Conservation (phyloP, 2,797 vertebrate genomes). For the Sebastes melanostomus region DNA sequence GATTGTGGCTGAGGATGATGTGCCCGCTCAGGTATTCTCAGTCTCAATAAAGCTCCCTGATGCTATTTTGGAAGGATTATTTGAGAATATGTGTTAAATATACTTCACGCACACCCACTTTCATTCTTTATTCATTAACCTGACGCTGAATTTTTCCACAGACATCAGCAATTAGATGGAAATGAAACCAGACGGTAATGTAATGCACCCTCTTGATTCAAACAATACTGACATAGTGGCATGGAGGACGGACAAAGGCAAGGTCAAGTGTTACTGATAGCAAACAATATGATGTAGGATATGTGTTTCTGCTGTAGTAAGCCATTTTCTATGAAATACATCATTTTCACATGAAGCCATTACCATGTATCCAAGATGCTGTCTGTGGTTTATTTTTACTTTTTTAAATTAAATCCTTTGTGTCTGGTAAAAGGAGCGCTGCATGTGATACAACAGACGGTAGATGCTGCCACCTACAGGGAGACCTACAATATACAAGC, state of each 20-base stretch:
- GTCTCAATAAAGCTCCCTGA: conserved; percentile 67
- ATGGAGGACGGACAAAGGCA: conserved; percentile 39
- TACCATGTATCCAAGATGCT: neutral
- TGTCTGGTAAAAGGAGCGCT: neutral
- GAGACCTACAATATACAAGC: neutral
- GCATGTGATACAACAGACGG: conserved; percentile 7
- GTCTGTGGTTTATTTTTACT: neutral
- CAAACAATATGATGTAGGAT: neutral
- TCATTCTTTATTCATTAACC: conserved; percentile 75
- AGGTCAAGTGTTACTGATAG: conserved; percentile 55
- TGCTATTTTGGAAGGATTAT: conserved; percentile 80
- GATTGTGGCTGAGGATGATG: conserved; percentile 76
- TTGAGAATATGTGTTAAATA: conserved; percentile 76
- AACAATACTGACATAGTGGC: neutral
- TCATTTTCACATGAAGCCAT: neutral
- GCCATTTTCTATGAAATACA: conserved; percentile 1
- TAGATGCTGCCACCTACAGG: conserved; percentile 71
- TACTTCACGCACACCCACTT: conserved; percentile 56
- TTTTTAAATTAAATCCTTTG: neutral
- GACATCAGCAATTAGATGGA: conserved; percentile 51
- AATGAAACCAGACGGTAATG: conserved; percentile 36
- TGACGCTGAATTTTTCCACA: conserved; percentile 54
- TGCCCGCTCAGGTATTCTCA: conserved; percentile 78
- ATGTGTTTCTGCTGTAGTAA: neutral
- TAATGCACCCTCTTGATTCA: conserved; percentile 31